These are phyloP conservation scores for Clarias batrachus DNA, from an alignment of 2,113 vertebrate genomes.

Conservation along the genomic window DNA sequence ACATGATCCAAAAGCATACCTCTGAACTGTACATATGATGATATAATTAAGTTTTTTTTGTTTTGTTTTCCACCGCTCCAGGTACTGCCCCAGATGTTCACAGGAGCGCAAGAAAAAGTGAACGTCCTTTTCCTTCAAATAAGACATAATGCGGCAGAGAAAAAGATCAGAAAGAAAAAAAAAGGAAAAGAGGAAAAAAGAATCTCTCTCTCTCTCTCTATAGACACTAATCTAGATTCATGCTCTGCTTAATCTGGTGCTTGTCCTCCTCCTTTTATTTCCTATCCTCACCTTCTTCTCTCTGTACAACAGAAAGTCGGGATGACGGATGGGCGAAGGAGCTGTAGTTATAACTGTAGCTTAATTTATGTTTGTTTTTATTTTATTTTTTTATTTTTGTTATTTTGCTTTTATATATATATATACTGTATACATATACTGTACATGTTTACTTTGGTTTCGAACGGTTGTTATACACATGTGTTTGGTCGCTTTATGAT, in stretches of 20 bases:
- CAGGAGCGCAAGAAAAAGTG: slow-evolving; percentile 60
- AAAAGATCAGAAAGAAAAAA: slow-evolving; percentile 34
- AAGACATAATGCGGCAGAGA: slow-evolving; percentile 8
- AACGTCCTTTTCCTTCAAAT: not conserved
- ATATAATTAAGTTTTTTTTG: not conserved
- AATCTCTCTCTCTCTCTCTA: slow-evolving; percentile 11
- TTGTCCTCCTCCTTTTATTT: slow-evolving; percentile 35
- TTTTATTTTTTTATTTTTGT: slow-evolving; percentile 12
- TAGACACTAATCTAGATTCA: slow-evolving; percentile 54
- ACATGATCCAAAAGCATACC: slow-evolving; percentile 16
- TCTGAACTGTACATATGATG: not conserved
- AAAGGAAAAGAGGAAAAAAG: slow-evolving; percentile 15
- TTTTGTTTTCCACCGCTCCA: not conserved
- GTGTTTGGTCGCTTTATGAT: slow-evolving; percentile 23
- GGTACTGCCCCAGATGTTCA: slow-evolving; percentile 60
- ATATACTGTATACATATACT: not conserved
- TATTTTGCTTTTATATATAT: slow-evolving; percentile 31
- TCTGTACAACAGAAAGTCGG: slow-evolving; percentile 28
- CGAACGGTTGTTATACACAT: slow-evolving; percentile 3
- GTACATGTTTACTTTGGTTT: slow-evolving; percentile 24
- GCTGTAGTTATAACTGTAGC: slow-evolving; percentile 42
- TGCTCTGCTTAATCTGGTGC: slow-evolving; percentile 51
- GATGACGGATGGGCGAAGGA: slow-evolving; percentile 34
- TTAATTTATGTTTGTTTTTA: slow-evolving; percentile 52
- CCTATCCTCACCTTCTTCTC: slow-evolving; percentile 38